Evolutionary conservation across 2,113 vertebrate genomes (phyloP), one percentile per base, ranked within the genome.

Genomic region (Albula goreensis): DNA sequence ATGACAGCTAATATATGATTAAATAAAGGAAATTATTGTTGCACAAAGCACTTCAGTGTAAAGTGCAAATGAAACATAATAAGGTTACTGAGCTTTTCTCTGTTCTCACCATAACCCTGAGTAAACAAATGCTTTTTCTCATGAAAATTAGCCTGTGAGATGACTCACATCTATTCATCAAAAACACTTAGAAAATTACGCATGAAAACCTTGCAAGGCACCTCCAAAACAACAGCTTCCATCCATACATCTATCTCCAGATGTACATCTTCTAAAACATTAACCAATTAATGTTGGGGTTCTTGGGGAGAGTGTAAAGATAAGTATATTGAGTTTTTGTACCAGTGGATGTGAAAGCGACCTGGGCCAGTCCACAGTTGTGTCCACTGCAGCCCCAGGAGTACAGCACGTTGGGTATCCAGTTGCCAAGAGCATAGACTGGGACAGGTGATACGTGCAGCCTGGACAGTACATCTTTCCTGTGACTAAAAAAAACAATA

Each of bases 381-480:
- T 89, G 91, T 2, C 91, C 91, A 0, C 11, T 63, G 82, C 94
- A 95, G 53, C 87, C 83, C 96, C 96, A 96, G 41, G 89, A 92
- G 90, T 96, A 94, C 3, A 96, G 88, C 13, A 96, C 92, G 0
- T 57, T 81, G 84, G 95, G 93, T 53, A 96, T 94, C 96, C 96
- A 96, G 93, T 96, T 96, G 0, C 95, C 96, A 90, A 96, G 88
- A 2, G 89, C 81, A 15, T 91, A 93, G 48, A 95, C 90, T 0
- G 95, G 94, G 19, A 94, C 48, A 0, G 95, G 94, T 7, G 89
- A 95, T 90, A 96, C 95, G 89, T 96, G 95, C 78, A 96, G 81
- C 87, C 92, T 89, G 92, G 92, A 91, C 90, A 96, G 81, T 15
- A 96, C 89, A 57, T 95, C 94, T 89, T 94, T 92, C 17, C 89